Conservation (phyloP, 2,888 invertebrate genomes). For the Notocelia uddmanniana region DNA sequence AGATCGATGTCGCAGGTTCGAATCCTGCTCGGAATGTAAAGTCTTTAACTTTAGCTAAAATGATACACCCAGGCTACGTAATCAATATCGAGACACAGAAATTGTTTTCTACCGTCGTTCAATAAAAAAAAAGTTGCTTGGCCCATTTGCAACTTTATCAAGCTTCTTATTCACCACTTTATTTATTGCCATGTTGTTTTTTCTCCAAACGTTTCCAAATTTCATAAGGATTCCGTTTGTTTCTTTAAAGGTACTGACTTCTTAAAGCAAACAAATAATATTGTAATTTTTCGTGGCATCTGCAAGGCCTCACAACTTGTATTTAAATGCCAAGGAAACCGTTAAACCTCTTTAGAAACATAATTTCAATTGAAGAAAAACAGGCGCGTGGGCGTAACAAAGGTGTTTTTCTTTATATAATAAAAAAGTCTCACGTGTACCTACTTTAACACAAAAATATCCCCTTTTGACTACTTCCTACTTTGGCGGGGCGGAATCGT, state of each 20-base stretch:
- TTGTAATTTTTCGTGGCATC: background rate
- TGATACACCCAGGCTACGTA: too few species aligned
- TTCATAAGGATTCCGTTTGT: background rate
- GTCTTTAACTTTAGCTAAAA: too few species aligned
- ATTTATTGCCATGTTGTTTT: background rate
- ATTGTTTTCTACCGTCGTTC: too few species aligned
- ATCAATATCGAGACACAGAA: too few species aligned
- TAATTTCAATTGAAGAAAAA: slow-evolving; percentile 4
- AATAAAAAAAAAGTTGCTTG: too few species aligned
- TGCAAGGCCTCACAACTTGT: background rate
- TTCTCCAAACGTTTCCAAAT: background rate
- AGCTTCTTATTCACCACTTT: too few species aligned
- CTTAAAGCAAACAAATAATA: background rate
- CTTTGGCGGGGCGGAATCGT: too few species aligned
- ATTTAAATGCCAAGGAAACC: background rate
- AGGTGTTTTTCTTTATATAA: background rate
- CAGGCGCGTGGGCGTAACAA: background rate
- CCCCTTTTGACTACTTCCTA: too few species aligned
- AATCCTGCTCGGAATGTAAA: too few species aligned
- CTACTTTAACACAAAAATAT: background rate
- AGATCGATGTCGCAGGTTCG: too few species aligned
- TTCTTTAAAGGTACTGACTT: background rate
- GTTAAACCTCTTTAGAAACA: background rate
- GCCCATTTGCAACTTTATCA: too few species aligned
- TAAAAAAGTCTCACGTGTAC: background rate